Evolutionary conservation across 2,797 vertebrate genomes (phyloP), one percentile per base, ranked within the genome.

Genomic region (Tangara arthus): DNA sequence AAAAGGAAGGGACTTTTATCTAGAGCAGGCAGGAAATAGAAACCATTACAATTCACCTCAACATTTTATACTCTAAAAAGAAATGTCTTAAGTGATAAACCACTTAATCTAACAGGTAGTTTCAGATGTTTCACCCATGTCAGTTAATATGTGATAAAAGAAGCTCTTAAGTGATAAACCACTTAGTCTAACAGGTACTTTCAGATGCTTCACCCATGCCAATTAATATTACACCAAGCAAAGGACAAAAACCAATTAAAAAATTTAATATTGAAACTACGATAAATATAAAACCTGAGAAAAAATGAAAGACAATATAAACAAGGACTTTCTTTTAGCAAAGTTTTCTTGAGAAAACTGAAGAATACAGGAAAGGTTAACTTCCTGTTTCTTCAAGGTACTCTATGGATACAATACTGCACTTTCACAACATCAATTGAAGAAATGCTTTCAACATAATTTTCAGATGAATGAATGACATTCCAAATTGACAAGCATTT

Each of bases 1-100:
- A 99, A 97, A 99, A 99, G 2, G 99, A 99, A 34, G 99, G 99
- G 37, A 99, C 99, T 90, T 99, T 99, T 96, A 99, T 99, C 99
- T 99, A 96, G 5, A 91, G 24, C 10, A 81, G 47, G 65, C 8
- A 87, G 30, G 47, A 44, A 82, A 91, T 20, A 83, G 28, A 75
- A 66, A 35, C 23, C 21, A 80, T 44, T 39, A 59, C 10, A 66
- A 61, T 20, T 53, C 11, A 65, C 37, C 52, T 68, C 6, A 30
- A 53, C 37, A 13, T 20, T 82, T 46, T 14, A 61, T 21, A 64
- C 12, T 65, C 47, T 63, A 32, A 71, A 85, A 60, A 89, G 17
- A 77, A 63, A 12, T 46, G 26, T 82, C 30, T 64, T 18, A 53
- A 46, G 2, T 24, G 11, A 89, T 39, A 83, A 79, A 79, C 2